Evolutionary conservation across 2,113 vertebrate genomes (phyloP), one percentile per base, ranked within the genome.

Genomic region (Prunella fulvescens): DNA sequence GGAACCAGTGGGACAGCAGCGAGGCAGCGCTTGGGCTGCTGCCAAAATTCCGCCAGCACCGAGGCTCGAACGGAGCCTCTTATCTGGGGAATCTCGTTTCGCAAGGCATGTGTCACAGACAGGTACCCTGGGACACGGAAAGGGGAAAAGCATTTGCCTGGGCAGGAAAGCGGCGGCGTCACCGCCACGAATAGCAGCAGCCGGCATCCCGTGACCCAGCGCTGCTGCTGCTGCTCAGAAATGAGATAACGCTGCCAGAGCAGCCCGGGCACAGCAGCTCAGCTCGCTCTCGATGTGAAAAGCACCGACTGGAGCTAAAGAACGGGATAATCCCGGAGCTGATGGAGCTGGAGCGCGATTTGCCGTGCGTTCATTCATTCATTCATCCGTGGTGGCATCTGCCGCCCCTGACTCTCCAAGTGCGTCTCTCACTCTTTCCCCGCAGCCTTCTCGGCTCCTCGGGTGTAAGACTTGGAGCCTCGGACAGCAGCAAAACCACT

Each of bases 161-260:
- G 88, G 93, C 88, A 92, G 86, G 82, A 15, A 90, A n/a, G 84
- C 1, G 29, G 79, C 76, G 39, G 48, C 6, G 76, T 86, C 76
- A 58, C 4, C 3, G 92, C 93, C 93, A 93, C 93, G 88, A 97
- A 95, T 95, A 96, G 90, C 91, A 79, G 89, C 92, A 78, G 29
- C 92, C 1, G 11, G 64, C 5, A 0, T 90, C 94, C 89, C 24
- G 19, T 95, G 94, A 95, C 81, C 86, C 74, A 37, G 37, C 37
- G 37, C 37, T 37, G 37, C 37, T 37, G 37, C 37, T 37, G 37
- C 37, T 37, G 37, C 37, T 37, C 37, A 3, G 4, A 45, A 39
- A 37, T 0, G 28, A 61, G 81, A 91, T 33, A 93, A 56, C 0
- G 0, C 57, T 60, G 1, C 60, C 77, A 40, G 54, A 44, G 69